A percentile compares a stretch with the other conserved stretches of the same genome.
Evolutionary conservation across 2,888 invertebrate genomes (phyloP).

Genomic region (Diaphora mendica): DNA sequence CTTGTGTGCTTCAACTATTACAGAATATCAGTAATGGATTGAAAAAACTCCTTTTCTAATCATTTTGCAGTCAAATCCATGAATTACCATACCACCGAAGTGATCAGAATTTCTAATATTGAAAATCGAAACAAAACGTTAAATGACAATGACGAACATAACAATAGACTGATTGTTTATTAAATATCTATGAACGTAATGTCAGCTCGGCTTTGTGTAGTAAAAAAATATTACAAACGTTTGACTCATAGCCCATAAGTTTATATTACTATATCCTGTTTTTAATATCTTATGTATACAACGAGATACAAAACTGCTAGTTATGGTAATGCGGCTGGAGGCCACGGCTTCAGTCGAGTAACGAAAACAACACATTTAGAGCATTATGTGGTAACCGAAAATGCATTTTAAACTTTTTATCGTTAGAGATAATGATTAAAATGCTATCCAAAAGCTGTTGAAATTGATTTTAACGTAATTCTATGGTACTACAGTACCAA

Average conservation of each 20-base stretch:
- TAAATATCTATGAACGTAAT: constrained; percentile 45
- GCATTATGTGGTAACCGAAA: background rate
- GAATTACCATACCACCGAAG: background rate
- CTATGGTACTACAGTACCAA: too few relatives aligned
- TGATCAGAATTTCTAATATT: constrained; percentile 4
- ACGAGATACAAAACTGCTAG: constrained; percentile 12
- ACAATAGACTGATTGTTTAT: constrained; percentile 50
- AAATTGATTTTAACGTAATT: background rate
- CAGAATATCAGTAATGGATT: background rate
- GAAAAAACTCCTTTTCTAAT: background rate
- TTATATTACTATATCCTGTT: constrained; percentile 47
- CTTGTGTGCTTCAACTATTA: background rate
- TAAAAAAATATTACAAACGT: constrained; percentile 33
- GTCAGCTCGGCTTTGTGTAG: constrained; percentile 33
- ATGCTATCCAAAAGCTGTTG: background rate
- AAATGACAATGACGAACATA: constrained; percentile 41
- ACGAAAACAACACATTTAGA: background rate
- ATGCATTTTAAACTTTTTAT: background rate
- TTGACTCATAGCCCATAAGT: constrained; percentile 34
- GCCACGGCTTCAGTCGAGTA: constrained; percentile 10
- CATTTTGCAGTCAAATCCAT: background rate
- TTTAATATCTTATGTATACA: constrained; percentile 30
- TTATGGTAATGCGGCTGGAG: constrained; percentile 16
- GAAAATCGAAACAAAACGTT: constrained; percentile 33
- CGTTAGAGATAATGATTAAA: background rate